These are phyloP conservation scores for Chelonoidis abingdonii DNA, from an alignment of 2,113 vertebrate genomes.

Conservation along the genomic window DNA sequence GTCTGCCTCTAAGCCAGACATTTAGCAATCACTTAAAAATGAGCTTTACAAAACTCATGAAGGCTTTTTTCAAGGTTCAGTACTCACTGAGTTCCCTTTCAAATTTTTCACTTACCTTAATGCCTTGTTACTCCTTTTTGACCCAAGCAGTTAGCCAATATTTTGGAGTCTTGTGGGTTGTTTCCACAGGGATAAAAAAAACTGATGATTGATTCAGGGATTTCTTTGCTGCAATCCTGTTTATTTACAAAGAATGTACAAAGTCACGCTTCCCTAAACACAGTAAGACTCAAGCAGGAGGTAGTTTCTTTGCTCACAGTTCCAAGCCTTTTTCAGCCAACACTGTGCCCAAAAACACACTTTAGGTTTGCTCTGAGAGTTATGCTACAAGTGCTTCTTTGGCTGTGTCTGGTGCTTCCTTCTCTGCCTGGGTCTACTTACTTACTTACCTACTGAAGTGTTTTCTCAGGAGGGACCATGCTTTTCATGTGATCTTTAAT, in stretches of 20 bases:
- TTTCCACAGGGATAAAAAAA: not conserved
- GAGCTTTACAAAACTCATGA: not conserved
- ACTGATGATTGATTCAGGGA: not conserved
- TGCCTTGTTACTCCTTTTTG: not conserved
- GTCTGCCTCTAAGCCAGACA: not conserved
- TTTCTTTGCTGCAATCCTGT: not conserved
- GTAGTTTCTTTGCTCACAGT: not conserved
- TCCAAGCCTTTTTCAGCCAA: not conserved
- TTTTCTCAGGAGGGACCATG: too few species aligned
- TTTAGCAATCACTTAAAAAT: not conserved
- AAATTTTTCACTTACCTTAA: conserved; percentile 8
- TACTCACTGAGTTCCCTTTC: not conserved
- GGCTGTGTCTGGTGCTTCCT: not conserved
- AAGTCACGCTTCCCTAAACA: not conserved
- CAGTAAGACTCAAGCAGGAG: not conserved
- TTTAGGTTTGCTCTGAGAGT: not conserved
- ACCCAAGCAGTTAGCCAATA: not conserved
- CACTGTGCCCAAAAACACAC: not conserved
- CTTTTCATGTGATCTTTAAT: too few species aligned
- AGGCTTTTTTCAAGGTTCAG: not conserved
- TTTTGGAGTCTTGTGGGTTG: not conserved
- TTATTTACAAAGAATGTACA: not conserved
- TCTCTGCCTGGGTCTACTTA: not conserved
- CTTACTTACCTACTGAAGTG: too few species aligned
- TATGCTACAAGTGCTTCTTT: not conserved